Conservation (phyloP, 2,113 vertebrate species). For the Semicossyphus pulcher region DNA sequence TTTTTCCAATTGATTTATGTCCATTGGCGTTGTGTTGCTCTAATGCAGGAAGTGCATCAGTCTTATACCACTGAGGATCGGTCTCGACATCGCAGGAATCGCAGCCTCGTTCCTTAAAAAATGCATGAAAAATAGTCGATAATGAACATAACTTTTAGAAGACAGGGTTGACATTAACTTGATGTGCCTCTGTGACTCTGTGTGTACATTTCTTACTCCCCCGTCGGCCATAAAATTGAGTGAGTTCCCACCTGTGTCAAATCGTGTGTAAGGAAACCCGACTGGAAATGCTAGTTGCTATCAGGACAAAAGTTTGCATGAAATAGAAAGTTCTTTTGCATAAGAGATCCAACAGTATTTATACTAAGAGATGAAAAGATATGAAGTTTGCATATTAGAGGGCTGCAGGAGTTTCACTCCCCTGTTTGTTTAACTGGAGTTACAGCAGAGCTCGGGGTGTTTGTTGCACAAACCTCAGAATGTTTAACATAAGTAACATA, state of each 20-base stretch:
- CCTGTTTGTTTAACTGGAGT: no score
- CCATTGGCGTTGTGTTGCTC: constrained; percentile 8
- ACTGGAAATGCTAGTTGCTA: background rate
- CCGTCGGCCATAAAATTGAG: constrained; percentile 13
- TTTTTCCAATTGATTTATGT: constrained; percentile 15
- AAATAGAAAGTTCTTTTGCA: no score
- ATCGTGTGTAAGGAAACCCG: background rate
- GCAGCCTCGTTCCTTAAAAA: background rate
- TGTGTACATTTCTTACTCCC: constrained; percentile 27
- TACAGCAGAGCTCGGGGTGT: no score
- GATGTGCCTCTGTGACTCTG: constrained; percentile 4
- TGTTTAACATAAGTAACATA: background rate
- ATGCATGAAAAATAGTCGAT: constrained; percentile 1
- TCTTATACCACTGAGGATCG: background rate
- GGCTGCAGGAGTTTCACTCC: no score
- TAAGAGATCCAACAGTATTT: no score
- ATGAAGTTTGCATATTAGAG: background rate
- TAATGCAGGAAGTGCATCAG: constrained; percentile 1
- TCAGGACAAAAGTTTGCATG: no score
- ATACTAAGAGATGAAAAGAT: no score
- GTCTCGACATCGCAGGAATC: constrained; percentile 12
- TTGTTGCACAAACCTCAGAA: no score
- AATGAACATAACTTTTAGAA: background rate
- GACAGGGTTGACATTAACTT: constrained; percentile 21
- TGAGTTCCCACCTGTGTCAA: constrained; percentile 46